These are phyloP conservation scores for Nemopilema nomurai DNA, from an alignment of 30 jellyfish, hydroid and myxozoan species.

Conservation along the genomic window DNA sequence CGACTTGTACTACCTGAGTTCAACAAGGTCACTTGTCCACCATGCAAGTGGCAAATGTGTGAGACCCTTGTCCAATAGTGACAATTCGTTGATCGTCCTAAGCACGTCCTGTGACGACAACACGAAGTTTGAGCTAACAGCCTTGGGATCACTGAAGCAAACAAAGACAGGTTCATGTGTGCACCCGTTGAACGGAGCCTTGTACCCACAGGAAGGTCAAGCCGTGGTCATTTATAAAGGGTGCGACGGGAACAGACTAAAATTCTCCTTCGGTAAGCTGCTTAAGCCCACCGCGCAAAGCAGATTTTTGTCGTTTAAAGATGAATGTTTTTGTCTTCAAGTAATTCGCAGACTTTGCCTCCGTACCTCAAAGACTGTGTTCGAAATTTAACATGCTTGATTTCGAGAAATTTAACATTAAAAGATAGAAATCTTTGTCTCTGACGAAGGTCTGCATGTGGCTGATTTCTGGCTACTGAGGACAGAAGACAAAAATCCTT, in stretches of 20 bases:
- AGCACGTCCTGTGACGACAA: constrained; percentile 25
- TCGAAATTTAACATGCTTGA: too few species aligned
- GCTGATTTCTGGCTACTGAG: too few species aligned
- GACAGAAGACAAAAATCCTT: too few species aligned
- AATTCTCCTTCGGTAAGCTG: constrained; percentile 31
- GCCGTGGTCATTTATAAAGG: constrained; percentile 29
- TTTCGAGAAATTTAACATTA: too few species aligned
- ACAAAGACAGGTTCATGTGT: constrained; percentile 42
- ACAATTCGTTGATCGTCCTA: constrained; percentile 8
- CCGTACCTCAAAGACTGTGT: too few species aligned
- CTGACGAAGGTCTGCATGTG: too few species aligned
- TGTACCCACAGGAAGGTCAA: constrained; percentile 36
- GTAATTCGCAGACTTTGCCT: too few species aligned
- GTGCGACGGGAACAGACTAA: constrained; percentile 32
- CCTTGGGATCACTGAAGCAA: constrained; percentile 41
- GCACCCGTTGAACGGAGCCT: constrained; percentile 43
- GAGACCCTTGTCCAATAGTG: constrained; percentile 13
- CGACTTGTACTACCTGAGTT: constrained; percentile 33
- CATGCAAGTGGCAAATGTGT: constrained; percentile 58
- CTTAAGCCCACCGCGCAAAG: too few species aligned
- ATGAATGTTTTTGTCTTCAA: too few species aligned
- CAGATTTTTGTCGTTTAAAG: too few species aligned
- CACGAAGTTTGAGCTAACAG: constrained; percentile 37
- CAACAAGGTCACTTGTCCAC: constrained; percentile 31
- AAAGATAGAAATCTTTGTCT: too few species aligned